phyloP scores from a whole-genome alignment of 2,888 invertebrate species.

The Strigamia maritima region DNA sequence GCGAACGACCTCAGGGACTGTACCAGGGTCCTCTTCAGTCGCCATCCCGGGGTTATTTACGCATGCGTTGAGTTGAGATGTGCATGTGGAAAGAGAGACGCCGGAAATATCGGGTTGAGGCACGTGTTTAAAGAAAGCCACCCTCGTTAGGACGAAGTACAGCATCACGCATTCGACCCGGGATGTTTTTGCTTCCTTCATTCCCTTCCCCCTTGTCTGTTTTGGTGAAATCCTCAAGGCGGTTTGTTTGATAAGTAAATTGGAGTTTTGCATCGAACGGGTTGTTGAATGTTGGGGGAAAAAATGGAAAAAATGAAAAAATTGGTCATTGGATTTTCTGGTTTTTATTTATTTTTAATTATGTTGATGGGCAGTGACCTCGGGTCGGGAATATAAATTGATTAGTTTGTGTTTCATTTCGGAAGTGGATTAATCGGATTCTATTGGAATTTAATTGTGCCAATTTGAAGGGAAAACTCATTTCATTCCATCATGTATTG shows the following conservation, averaged over 20 bases:
- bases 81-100: neutral
- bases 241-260: neutral
- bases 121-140: neutral
- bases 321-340: neutral
- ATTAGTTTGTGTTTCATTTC: neutral
- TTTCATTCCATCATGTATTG: neutral
- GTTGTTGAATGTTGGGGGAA: neutral
- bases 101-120: neutral
- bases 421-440: neutral
- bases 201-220: neutral
- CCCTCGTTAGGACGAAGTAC: neutral
- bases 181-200: neutral
- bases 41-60: neutral
- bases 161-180: constrained; percentile 9
- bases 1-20: neutral
- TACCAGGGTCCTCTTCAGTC: neutral
- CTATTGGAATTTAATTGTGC: neutral
- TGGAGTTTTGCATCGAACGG: neutral
- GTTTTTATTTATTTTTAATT: neutral
- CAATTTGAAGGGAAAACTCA: neutral
- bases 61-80: neutral
- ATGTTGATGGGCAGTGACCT: neutral
- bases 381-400: neutral
- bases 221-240: neutral
- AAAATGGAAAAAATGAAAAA: neutral